Base-by-base conservation (phyloP, 1,140 invertebrate genomes). In the Phenacoccus solenopsis region DNA sequence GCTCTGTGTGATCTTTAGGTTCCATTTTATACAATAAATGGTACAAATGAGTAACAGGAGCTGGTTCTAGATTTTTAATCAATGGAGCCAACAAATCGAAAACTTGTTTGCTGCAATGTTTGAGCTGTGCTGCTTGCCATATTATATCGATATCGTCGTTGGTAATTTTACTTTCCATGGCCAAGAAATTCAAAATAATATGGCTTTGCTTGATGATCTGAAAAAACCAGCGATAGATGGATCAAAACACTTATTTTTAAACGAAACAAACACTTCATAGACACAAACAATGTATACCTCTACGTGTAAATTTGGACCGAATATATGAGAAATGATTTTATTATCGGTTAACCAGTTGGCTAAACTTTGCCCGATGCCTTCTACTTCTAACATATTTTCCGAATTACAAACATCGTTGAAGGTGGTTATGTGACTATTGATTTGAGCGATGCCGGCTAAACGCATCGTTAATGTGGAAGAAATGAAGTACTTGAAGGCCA, bases 401-500 rank as follows among this genome's bases (percentile, higher is more conserved):
- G 88, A 91, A 59, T 91, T 92, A 76, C 90, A 91, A 57, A 93
- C 81, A 77, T 96, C 93, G 76, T 92, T 95, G 76, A 93, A 91
- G 1, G 93, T 83, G 72, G 89, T 92, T 59, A 96, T 94, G 76
- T 94, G 90, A 71, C 89, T 90, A 81, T 96, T 96, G 73, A 96
- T 95, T 79, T 97, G 94, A n/a, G 91, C 87, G 74, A 97, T 91
- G 10, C 90, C 89, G 24, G 92, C 89, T 67, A 98, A 78, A 70
- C 94, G 81, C 89, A 96, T 95, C 0, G 94, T 96, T 49, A 98
- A 77, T 1, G 94, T 96, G 68, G 90, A 90, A 67, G 92, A 94
- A 59, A 88, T 94, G 76, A 97, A 96, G 79, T 96, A 96, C 78
- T 97, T 97, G 76, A 95, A 94, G 21, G 94, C 93, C 71, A 96